Evolutionary conservation across 2,888 invertebrate species (phyloP).

Genomic region (Andricus curvator): DNA sequence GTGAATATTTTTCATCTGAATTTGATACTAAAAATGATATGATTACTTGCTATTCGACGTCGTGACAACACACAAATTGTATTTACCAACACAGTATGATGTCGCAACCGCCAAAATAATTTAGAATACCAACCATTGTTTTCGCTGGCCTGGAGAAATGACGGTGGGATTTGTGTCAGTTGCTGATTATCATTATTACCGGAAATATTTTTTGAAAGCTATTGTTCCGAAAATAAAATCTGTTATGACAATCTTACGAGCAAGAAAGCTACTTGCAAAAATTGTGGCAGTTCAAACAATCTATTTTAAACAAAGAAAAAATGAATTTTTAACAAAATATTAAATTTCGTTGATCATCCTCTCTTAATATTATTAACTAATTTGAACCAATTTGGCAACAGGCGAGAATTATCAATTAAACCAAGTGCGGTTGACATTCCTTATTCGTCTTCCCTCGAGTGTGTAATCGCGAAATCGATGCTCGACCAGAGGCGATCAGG

Average conservation of each 20-base stretch:
- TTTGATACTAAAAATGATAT: too few species aligned
- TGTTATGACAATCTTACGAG: not conserved
- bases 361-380: too few species aligned
- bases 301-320: too few species aligned
- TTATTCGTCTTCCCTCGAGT: not conserved
- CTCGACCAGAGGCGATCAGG: not conserved
- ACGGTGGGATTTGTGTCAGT: constrained; percentile 6
- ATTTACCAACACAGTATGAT: not conserved
- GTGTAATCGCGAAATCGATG: constrained; percentile 31
- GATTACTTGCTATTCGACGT: not conserved
- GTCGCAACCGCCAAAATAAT: constrained; percentile 9
- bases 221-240: not conserved
- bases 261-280: not conserved
- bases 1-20: too few species aligned
- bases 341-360: too few species aligned
- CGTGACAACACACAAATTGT: constrained; percentile 1
- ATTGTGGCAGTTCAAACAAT: not conserved
- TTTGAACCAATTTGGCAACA: not conserved
- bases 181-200: not conserved
- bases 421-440: not conserved
- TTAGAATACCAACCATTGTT: constrained; percentile 20
- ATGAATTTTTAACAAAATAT: too few species aligned
- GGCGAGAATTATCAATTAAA: not conserved
- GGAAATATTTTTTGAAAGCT: not conserved
- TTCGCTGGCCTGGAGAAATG: not conserved